Evolutionary conservation across 1,140 invertebrate genomes (phyloP), one percentile per base, ranked within the genome.

Genomic region (Physella acuta): DNA sequence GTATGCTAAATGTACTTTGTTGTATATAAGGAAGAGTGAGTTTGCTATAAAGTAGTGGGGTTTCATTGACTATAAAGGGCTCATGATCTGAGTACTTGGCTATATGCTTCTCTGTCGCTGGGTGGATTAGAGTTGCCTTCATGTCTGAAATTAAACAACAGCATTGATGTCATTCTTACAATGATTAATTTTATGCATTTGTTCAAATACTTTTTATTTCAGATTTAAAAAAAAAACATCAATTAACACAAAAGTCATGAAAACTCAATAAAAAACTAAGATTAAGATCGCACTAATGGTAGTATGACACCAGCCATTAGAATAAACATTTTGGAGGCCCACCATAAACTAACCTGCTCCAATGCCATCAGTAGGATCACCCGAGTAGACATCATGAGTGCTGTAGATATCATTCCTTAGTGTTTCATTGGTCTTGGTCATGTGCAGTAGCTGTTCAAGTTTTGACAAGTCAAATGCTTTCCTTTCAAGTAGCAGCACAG

Each of bases 31-130:
- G 93, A 36, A 92, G 79, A 8, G 94, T 94, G 8, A 95, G 86
- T 33, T 87, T 89, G 71, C 91, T 77, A 82, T 98, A 98, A 34
- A 94, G 84, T 59, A 92, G 89, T 56, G 91, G 88, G 5, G 94
- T 96, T 87, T 99, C 96, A 71, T 90, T 84, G 3, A 98, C 86
- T 17, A 97, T 82, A 81, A 90, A 90, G 16, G 88, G 81, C 61
- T 90, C 88, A 78, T 94, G 91, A 53, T 87, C 84, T 26, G 88
- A 88, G 85, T 92, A 98, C 80, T 97, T 97, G 4, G 90, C 85
- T 51, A 98, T 91, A 79, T 97, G 95, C 78, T 95, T 94, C 24
- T 93, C 89, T 28, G 93, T 94, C 0, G 95, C 95, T 17, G 97
- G 97, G 86, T 93, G 92, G 71, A 98, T 94, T 30, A 97, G 87